Conservation (phyloP, 2,113 vertebrate genomes). For the Nothoprocta perdicaria region DNA sequence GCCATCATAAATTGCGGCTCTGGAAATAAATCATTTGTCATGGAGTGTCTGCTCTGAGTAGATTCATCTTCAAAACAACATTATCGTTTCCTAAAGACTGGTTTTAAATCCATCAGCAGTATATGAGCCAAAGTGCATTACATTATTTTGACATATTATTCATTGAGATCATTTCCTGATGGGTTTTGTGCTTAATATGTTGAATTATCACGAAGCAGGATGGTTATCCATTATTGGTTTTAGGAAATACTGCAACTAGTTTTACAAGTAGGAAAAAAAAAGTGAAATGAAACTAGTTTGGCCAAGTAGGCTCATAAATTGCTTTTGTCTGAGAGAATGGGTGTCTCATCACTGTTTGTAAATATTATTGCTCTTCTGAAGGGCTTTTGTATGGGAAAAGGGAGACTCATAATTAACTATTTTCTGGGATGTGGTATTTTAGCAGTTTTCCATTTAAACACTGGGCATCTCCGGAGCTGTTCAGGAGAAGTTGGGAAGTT, state of each 20-base stretch:
- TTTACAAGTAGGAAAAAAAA: not conserved
- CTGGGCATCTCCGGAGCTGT: not conserved
- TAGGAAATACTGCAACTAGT: conserved; percentile 26
- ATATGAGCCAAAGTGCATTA: conserved; percentile 15
- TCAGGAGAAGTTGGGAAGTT: not conserved
- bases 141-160: conserved; percentile 67
- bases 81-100: conserved; percentile 70
- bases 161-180: conserved; percentile 56
- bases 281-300: conserved; percentile 26
- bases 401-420: not conserved
- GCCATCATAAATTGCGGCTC: conserved; percentile 62
- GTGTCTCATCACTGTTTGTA: not conserved
- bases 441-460: not conserved
- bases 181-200: conserved; percentile 59
- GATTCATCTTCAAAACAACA: conserved; percentile 72
- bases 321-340: not conserved
- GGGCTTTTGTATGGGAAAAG: not conserved
- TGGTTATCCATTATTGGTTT: conserved; percentile 11
- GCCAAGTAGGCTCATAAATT: conserved; percentile 4
- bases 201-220: conserved; percentile 55
- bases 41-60: conserved; percentile 59
- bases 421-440: not conserved
- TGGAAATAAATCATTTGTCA: conserved; percentile 64
- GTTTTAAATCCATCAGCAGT: conserved; percentile 71
- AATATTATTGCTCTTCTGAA: not conserved